Evolutionary conservation across 2,888 invertebrate species (phyloP).

Genomic region (Platycheirus albimanus): DNA sequence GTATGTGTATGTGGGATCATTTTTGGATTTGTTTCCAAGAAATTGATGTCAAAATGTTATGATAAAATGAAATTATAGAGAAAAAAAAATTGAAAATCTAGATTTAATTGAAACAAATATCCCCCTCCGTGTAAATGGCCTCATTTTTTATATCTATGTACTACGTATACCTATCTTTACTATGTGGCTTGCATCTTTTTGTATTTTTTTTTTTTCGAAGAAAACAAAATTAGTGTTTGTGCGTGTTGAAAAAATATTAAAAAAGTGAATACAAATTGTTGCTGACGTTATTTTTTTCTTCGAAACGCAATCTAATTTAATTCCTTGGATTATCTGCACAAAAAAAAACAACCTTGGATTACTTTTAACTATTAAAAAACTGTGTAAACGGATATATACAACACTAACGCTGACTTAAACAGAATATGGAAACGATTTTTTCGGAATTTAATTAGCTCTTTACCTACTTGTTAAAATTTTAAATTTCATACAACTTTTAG

Average conservation of each 20-base stretch:
- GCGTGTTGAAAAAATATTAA: conserved; percentile 25
- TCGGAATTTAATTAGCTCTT: too few species aligned
- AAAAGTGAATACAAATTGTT: conserved; percentile 13
- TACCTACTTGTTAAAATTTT: too few species aligned
- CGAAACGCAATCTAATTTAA: too few species aligned
- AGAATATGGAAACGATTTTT: too few species aligned
- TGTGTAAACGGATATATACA: too few species aligned
- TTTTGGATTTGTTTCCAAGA: conserved; percentile 40
- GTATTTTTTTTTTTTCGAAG: background rate
- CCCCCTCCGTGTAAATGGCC: conserved; percentile 9
- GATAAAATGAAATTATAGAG: conserved; percentile 26
- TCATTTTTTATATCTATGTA: too few species aligned
- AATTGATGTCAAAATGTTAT: conserved; percentile 34
- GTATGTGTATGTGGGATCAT: conserved; percentile 20
- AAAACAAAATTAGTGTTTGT: background rate
- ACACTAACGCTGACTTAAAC: too few species aligned
- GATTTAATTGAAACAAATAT: background rate
- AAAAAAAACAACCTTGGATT: too few species aligned
- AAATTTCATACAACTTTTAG: too few species aligned
- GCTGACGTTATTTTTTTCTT: background rate
- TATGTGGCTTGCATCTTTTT: conserved; percentile 10
- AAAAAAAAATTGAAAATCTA: conserved; percentile 28
- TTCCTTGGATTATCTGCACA: background rate
- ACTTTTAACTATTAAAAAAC: background rate
- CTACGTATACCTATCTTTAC: too few species aligned